Evolutionary conservation across 1,140 invertebrate genomes (phyloP).

Genomic region (Diuraphis noxia): DNA sequence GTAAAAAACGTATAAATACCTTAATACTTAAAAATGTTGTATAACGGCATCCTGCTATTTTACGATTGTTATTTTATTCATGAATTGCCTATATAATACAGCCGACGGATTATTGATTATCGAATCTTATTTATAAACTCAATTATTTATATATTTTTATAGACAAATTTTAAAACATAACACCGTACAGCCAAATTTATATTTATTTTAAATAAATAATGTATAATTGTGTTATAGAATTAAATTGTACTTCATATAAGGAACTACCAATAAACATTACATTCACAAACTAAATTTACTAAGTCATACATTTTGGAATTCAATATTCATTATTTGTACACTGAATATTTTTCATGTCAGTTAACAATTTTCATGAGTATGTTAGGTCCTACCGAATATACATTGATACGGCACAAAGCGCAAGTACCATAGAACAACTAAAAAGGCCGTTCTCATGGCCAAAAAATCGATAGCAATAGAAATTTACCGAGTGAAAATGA

Average conservation of each 20-base stretch:
- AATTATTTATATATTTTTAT: background rate
- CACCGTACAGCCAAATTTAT: too few species aligned
- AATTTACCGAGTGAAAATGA: too few species aligned
- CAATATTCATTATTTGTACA: background rate
- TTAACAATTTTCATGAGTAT: background rate
- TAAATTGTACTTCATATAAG: background rate
- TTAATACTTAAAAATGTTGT: background rate
- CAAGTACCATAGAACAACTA: too few species aligned
- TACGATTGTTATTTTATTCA: background rate
- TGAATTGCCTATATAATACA: background rate
- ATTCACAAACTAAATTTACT: background rate
- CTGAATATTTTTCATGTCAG: background rate
- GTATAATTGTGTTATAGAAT: too few species aligned
- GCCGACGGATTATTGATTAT: background rate
- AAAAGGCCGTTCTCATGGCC: too few species aligned
- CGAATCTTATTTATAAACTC: background rate
- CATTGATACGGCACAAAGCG: too few species aligned
- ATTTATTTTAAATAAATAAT: too few species aligned
- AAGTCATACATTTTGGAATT: background rate
- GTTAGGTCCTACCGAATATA: too few species aligned
- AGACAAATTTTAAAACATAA: background rate
- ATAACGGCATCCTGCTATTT: background rate
- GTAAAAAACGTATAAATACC: background rate
- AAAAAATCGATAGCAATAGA: too few species aligned
- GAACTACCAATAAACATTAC: background rate